These are phyloP conservation scores for Amitus sp. DNA, from an alignment of 2,888 invertebrate species.

Conservation along the genomic window DNA sequence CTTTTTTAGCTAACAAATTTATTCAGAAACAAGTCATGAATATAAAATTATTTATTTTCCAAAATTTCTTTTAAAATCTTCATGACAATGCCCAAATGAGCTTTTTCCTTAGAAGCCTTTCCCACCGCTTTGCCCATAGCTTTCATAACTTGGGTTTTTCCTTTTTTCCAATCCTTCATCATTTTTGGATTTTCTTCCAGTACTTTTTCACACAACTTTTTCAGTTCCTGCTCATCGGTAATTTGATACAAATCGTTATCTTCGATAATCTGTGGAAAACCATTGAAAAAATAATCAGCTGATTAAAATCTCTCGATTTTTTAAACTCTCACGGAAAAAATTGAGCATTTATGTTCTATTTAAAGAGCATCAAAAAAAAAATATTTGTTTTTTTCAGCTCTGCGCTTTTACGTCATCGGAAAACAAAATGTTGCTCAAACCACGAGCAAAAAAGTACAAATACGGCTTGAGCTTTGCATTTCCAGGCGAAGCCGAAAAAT, in stretches of 20 bases:
- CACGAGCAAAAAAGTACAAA: too few relatives aligned
- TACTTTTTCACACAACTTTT: slow-evolving; percentile 71
- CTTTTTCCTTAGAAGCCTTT: slow-evolving; percentile 71
- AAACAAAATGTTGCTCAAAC: too few relatives aligned
- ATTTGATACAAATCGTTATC: slow-evolving; percentile 75
- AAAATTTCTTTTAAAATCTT: neutral
- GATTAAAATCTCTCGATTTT: too few relatives aligned
- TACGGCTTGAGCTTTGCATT: too few relatives aligned
- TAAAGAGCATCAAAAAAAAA: too few relatives aligned
- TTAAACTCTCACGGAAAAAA: neutral
- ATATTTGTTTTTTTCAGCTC: slow-evolving; percentile 54
- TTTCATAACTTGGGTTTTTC: slow-evolving; percentile 76
- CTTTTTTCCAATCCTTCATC: slow-evolving; percentile 74
- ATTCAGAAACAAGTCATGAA: too few relatives aligned
- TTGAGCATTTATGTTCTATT: too few relatives aligned
- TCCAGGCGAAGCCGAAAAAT: too few relatives aligned
- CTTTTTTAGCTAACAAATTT: too few relatives aligned
- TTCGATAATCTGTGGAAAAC: slow-evolving; percentile 69
- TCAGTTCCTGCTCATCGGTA: slow-evolving; percentile 71
- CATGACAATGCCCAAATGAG: slow-evolving; percentile 74
- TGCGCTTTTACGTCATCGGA: too few relatives aligned
- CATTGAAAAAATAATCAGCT: neutral
- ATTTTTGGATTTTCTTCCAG: slow-evolving; percentile 74
- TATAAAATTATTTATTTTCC: too few relatives aligned
- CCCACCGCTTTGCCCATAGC: slow-evolving; percentile 73